A percentile compares a stretch with the other conserved stretches of the same genome.
Evolutionary conservation across 2,888 invertebrate species (phyloP).

Genomic region (Mesochorus sp.): DNA sequence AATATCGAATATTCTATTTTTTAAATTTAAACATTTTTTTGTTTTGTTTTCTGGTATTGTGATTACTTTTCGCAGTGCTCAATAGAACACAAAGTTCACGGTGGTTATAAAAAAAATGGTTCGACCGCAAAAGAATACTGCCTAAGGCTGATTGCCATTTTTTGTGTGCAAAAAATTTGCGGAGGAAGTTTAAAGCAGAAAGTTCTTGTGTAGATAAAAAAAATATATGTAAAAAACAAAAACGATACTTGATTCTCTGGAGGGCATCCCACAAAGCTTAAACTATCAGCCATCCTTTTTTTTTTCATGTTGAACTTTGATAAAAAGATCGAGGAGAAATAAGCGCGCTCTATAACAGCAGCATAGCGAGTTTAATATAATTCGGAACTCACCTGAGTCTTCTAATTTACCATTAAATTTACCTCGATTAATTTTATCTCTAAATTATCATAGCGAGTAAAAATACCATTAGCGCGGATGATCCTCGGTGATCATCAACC

Average conservation of each 20-base stretch:
- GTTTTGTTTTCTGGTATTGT: not conserved
- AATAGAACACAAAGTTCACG: not conserved
- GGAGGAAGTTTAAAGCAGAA: not conserved
- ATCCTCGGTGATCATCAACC: not conserved
- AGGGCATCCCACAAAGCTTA: constrained; percentile 4
- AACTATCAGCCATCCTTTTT: not conserved
- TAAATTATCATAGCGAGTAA: not conserved
- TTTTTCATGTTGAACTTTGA: not conserved
- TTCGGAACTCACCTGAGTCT: not conserved
- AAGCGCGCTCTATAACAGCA: not conserved
- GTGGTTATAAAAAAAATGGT: not conserved
- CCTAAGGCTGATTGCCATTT: not conserved
- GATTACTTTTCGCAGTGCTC: not conserved
- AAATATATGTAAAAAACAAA: not conserved
- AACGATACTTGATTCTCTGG: not conserved
- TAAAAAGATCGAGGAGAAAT: constrained; percentile 2
- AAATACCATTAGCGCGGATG: not conserved
- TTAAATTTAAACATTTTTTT: no score
- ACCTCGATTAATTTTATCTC: not conserved
- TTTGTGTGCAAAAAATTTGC: not conserved
- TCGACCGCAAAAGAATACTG: not conserved
- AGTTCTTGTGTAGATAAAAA: not conserved
- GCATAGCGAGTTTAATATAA: not conserved
- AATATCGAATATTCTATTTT: no score
- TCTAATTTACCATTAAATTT: constrained; percentile 25